Evolutionary conservation across 2,888 invertebrate species (phyloP).

Genomic region (Drosophila fungiperda): DNA sequence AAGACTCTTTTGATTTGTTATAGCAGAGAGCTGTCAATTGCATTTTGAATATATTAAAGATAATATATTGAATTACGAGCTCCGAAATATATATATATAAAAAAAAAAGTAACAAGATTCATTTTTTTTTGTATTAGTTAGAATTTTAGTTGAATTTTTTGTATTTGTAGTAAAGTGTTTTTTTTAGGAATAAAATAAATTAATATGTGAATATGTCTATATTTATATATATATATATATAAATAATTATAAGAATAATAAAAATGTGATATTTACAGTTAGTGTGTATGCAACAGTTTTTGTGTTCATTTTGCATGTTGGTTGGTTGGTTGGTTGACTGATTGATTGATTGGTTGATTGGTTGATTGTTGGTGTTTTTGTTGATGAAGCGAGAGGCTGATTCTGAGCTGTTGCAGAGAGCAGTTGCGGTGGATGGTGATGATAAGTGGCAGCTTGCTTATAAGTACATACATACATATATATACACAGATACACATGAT

Average conservation of each 20-base stretch:
- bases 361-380: constrained; percentile 37
- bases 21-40: constrained; percentile 15
- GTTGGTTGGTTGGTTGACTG: constrained; percentile 13
- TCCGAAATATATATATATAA: constrained; percentile 5
- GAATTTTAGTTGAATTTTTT: constrained; percentile 34
- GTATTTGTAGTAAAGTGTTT: constrained; percentile 46
- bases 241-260: constrained; percentile 56
- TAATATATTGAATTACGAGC: constrained; percentile 1
- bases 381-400: constrained; percentile 52
- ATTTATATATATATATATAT: constrained; percentile 27
- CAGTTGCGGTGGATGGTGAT: constrained; percentile 48
- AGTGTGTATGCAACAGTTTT: constrained; percentile 69
- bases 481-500: constrained; percentile 3
- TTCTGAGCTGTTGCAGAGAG: constrained; percentile 45
- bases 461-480: constrained; percentile 5
- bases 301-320: constrained; percentile 61
- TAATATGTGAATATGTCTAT: constrained; percentile 13
- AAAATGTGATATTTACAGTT: constrained; percentile 83
- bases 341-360: constrained; percentile 53
- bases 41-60: constrained; percentile 2
- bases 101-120: constrained; percentile 53
- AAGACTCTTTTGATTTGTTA: background rate
- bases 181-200: constrained; percentile 33
- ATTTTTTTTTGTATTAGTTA: constrained; percentile 26
- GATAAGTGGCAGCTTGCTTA: constrained; percentile 28